Conservation (phyloP, 2,888 invertebrate genomes). For the Drosophila eohydei region DNA sequence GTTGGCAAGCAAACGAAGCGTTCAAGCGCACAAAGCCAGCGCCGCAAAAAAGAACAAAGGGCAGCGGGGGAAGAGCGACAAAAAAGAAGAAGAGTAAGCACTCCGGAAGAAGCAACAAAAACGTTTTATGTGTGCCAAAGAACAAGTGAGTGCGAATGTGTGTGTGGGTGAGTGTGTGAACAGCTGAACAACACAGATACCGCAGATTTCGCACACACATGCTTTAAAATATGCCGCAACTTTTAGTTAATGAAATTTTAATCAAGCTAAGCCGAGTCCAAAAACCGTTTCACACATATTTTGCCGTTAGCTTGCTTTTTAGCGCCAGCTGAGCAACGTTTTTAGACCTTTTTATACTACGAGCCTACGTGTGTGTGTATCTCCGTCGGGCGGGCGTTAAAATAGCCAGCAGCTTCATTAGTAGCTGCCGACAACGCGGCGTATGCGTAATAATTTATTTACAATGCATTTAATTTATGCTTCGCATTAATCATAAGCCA, state of each 20-base stretch:
- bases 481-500: constrained; percentile 67
- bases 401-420: constrained; percentile 75
- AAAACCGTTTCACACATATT: constrained; percentile 30
- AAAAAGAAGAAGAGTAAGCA: constrained; percentile 53
- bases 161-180: constrained; percentile 26
- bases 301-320: constrained; percentile 27
- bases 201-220: constrained; percentile 67
- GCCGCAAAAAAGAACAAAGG: constrained; percentile 28
- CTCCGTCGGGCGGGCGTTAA: constrained; percentile 21
- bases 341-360: constrained; percentile 1
- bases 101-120: constrained; percentile 57
- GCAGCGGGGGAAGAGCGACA: constrained; percentile 24
- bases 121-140: constrained; percentile 62
- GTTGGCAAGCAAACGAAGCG: constrained; percentile 80
- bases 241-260: constrained; percentile 79
- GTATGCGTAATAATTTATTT: constrained; percentile 77
- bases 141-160: constrained; percentile 16
- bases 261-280: constrained; percentile 61
- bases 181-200: constrained; percentile 37
- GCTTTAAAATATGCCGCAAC: constrained; percentile 76
- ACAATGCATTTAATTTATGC: constrained; percentile 75
- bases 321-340: constrained; percentile 32
- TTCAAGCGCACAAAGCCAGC: constrained; percentile 76
- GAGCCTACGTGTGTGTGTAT: constrained; percentile 7
- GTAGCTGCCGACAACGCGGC: constrained; percentile 54